Base-by-base conservation (phyloP, 2,888 invertebrate species). In the Drosophila setosimentum region DNA sequence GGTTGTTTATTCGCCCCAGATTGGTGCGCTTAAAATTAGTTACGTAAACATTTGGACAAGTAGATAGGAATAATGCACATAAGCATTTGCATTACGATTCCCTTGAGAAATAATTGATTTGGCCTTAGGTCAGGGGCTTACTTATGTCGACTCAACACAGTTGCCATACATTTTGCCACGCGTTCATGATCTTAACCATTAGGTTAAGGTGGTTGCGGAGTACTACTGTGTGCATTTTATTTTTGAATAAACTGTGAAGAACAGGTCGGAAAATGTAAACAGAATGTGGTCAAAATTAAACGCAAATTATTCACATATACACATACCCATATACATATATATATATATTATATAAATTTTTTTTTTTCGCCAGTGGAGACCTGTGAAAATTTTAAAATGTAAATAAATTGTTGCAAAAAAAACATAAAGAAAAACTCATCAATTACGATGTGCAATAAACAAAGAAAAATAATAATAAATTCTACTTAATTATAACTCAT, bases 1-100 rank as follows among this genome's bases (percentile, higher is more conserved):
- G 61, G 57, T 67, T 85, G 77, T 80, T 82, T 82, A 71, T 76
- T 33, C 59, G 50, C 69, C 64, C 60, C 57, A 51, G 68, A 70
- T 59, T 66, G 76, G 13, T 57, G 63, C 62, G 68, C 37, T 42
- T 49, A 37, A 45, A 87, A 87, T 85, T 80, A 72, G 77, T 77
- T 75, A 57, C 67, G 71, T 73, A 71, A 86, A 86, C 67, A 86
- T 68, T 69, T 70, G 33, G 2, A 2, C 27, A 48, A 40, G n/a
- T 29, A n/a, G 55, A 18, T 33, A 6, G 35, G 13, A 55, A 35
- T n/a, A n/a, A n/a, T n/a, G n/a, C n/a, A n/a, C 27, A 30, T 24
- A 13, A 64, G 76, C 64, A 70, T 70, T 61, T 61, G 68, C 37
- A 63, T 51, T 37, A 37, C 32, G 45, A 13, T n/a, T 54, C 37